A percentile compares a stretch with the other conserved stretches of the same genome.
Evolutionary conservation across 2,888 invertebrate genomes (phyloP).

Genomic region (Aspidiotus rigidus): DNA sequence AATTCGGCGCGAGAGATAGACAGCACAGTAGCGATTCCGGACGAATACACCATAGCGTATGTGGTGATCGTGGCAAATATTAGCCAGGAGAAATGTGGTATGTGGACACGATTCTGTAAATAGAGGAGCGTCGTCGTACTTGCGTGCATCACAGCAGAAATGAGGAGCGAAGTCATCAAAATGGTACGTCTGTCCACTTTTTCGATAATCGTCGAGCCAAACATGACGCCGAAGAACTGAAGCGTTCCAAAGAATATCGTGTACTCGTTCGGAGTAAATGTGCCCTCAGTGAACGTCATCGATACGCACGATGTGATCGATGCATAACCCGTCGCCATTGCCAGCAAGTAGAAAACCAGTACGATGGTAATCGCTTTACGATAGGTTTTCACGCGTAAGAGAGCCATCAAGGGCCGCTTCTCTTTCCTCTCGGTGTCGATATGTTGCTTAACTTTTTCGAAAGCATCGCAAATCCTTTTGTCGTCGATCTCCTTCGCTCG

Average conservation of each 20-base stretch:
- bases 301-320: conserved; percentile 3
- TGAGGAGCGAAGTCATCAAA: not conserved
- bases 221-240: not conserved
- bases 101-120: not conserved
- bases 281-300: not conserved
- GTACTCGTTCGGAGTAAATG: not conserved
- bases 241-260: not conserved
- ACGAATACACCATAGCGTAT: not conserved
- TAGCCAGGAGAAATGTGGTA: conserved; percentile 9
- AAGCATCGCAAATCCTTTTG: not conserved
- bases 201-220: not conserved
- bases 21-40: conserved; percentile 4
- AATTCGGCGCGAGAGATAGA: conserved; percentile 12
- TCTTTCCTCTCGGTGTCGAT: conserved; percentile 8
- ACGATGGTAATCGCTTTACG: not conserved
- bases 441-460: conserved; percentile 20
- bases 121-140: not conserved
- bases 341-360: conserved; percentile 8
- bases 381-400: not conserved
- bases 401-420: not conserved
- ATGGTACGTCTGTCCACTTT: not conserved
- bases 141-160: conserved; percentile 2
- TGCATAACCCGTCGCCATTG: conserved; percentile 8
- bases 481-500: conserved; percentile 8
- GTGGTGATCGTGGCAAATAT: conserved; percentile 12